These are phyloP conservation scores for Cryptoprocta ferox DNA, from an alignment of 2,797 vertebrate species.

Conservation along the genomic window DNA sequence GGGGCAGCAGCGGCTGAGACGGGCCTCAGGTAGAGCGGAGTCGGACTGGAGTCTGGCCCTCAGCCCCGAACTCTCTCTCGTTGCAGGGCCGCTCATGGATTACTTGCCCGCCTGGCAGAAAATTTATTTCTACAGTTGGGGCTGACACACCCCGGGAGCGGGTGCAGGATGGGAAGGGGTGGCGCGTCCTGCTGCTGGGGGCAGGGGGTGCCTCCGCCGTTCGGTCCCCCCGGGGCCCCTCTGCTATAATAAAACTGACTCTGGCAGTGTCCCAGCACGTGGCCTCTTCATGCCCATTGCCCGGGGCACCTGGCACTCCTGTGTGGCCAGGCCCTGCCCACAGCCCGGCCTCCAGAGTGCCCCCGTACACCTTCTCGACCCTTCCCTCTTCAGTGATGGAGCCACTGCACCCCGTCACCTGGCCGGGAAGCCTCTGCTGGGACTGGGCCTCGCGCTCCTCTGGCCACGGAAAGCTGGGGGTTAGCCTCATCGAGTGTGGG, in stretches of 20 bases:
- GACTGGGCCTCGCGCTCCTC: not conserved
- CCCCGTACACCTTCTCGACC: not conserved
- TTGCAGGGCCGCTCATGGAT: conserved; percentile 96
- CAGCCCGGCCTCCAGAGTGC: not conserved
- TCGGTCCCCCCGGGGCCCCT: not conserved
- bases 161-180: conserved; percentile 3
- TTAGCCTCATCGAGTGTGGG: fast-evolving
- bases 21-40: not conserved
- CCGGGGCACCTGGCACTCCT: not conserved
- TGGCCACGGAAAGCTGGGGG: not conserved
- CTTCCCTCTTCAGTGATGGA: not conserved
- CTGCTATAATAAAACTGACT: conserved; percentile 78
- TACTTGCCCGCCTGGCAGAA: conserved; percentile 99
- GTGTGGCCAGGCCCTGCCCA: not conserved
- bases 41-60: not conserved
- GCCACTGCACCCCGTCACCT: not conserved
- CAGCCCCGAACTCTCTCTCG: conserved; percentile 48
- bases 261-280: not conserved
- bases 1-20: not conserved
- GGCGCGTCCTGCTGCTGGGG: not conserved
- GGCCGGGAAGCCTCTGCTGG: not conserved
- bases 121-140: conserved; percentile 99
- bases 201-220: not conserved
- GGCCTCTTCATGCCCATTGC: not conserved
- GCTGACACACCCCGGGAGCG: conserved; percentile 83